A percentile compares a stretch with the other conserved stretches of the same genome.
These are phyloP conservation scores for Tetraodon nigroviridis DNA, from an alignment of 2,113 vertebrate species.

Conservation along the genomic window DNA sequence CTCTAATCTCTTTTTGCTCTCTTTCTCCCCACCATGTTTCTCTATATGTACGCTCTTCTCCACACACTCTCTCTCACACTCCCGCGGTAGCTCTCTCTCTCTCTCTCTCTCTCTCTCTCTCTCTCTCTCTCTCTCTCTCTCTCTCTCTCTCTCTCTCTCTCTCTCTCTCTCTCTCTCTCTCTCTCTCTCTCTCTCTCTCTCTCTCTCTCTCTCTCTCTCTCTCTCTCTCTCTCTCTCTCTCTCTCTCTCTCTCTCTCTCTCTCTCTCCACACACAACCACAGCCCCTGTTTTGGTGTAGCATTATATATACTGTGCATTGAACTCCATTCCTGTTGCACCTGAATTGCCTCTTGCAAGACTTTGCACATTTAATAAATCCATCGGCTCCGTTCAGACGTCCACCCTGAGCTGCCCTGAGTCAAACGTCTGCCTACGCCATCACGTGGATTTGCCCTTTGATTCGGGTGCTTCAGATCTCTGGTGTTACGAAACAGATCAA, in stretches of 20 bases:
- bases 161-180: no score
- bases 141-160: no score
- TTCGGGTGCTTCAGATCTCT: no score
- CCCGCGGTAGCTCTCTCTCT: background rate
- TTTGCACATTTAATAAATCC: slow-evolving; percentile 70
- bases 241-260: background rate
- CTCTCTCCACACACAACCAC: slow-evolving; percentile 11
- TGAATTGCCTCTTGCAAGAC: slow-evolving; percentile 70
- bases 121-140: no score
- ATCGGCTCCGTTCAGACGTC: slow-evolving; percentile 3
- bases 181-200: no score
- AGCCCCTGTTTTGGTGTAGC: slow-evolving; percentile 46
- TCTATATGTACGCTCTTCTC: slow-evolving; percentile 7
- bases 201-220: no score
- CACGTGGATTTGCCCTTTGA: no score
- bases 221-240: no score
- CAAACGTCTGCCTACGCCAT: background rate
- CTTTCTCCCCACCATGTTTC: slow-evolving; percentile 7
- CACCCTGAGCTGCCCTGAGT: slow-evolving; percentile 21
- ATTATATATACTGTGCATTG: slow-evolving; percentile 30
- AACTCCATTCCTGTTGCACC: slow-evolving; percentile 52
- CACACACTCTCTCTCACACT: slow-evolving; percentile 39
- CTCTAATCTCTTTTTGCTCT: background rate
- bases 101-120: background rate
- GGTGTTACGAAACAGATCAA: no score